Base-by-base conservation (phyloP, 1,140 invertebrate species). In the Pseudomyrmex flavicornis region DNA sequence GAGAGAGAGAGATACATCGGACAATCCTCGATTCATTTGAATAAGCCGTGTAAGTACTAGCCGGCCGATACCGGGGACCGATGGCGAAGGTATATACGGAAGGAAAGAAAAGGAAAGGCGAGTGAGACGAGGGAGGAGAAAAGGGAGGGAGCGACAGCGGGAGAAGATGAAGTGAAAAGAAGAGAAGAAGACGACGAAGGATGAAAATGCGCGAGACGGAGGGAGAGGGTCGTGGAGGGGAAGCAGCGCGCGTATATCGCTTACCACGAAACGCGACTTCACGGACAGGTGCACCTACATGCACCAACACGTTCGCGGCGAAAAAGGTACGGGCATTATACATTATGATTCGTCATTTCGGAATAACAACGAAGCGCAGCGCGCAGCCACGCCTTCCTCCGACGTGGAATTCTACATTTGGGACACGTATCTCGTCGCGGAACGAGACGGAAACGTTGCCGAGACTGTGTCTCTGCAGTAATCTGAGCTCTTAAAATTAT, bases 291-390 rank as follows among this genome's bases (percentile, higher is more conserved):
- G 88, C 91, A 90, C 89, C 75, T 86, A 91, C 88, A 83, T 89
- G 85, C 86, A 88, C 88, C 83, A 88, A 85, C 70, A 89, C 90
- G 75, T 56, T 13, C 15, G 54, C 56, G 61, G 50, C 35, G 79
- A 69, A 89, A 88, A 89, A 82, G 84, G 85, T 69, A 52, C 87
- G 69, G 84, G 87, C 87, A 92, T 93, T 93, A 93, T 92, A 91
- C 91, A 93, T 94, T 94, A 94, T 93, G 93, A 94, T 93, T 94
- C 93, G 93, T 94, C 93, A 94, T 94, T 94, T 93, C 88, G 91
- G 93, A 93, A 94, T 93, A 93, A 93, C 91, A 94, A 94, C 92
- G 91, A 93, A 90, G 70, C 84, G 75, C 80, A 83, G 84, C 58
- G 86, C 86, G 4, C 35, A 82, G 92, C 93, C 93, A 93, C 93